Evolutionary conservation across 2,113 vertebrate species (phyloP), one percentile per base, ranked within the genome.

Genomic region (Tenrec ecaudatus): DNA sequence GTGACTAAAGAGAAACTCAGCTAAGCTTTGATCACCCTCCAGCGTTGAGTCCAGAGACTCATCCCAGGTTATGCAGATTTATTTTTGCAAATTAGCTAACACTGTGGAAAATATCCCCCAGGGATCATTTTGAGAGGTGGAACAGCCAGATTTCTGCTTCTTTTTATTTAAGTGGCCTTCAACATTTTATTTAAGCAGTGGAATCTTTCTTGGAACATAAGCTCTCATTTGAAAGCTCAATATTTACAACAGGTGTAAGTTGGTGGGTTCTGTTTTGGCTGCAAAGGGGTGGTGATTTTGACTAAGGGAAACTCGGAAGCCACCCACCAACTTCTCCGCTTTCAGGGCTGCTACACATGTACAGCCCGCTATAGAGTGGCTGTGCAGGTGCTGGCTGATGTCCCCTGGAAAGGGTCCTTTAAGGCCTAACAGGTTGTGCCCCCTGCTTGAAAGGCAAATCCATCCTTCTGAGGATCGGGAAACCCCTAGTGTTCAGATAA

Each of bases 331-430:
- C 40, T 20, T 4, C 10, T 7, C n/a, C 16, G 17, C 38, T 27
- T 29, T 23, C 7, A 0, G 1, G 43, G 12, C 3, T 15, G 4
- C 31, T n/a, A 14, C 19, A 19, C 3, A 6, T 25, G 11, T 14
- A 53, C 47, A 5, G 31, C 68, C 22, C 23, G 17, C 22, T 2
- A 1, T 64, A 23, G 4, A 0, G 3, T 33, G 43, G 16, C 22
- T 71, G 15, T 71, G 31, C 11, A 31, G 68, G 6, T 33, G n/a
- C 23, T 79, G 7, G 3, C 0, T 4, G 43, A 9, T 8, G 36
- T n/a, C 31, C 4, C 17, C 43, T 23, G 11, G 19, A 20, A 80
- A 82, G 7, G 47, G 27, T 23, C 6, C 15, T 16, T 40, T n/a
- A 1, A 7, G 20, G 38, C 17, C 38, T 38, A 15, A 25, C 33